Conservation (phyloP, 1,140 invertebrate species). For the Conus betulinus region DNA sequence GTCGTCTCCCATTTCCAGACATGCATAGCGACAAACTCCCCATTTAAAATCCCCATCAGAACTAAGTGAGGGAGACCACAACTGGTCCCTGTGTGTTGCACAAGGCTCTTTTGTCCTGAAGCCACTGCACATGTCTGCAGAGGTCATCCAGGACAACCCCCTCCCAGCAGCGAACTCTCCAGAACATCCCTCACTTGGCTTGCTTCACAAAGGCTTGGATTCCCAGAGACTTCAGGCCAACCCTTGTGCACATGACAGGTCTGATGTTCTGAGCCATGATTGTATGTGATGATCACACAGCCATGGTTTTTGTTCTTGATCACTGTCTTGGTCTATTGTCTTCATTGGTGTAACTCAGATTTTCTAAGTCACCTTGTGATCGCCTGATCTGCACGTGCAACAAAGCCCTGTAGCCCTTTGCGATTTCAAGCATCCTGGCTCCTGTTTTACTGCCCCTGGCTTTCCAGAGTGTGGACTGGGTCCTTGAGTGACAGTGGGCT, state of each 20-base stretch:
- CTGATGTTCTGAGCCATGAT: neutral
- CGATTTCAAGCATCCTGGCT: neutral
- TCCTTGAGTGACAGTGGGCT: no score
- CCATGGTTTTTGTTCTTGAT: neutral
- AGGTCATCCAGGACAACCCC: neutral
- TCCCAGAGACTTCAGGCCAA: neutral
- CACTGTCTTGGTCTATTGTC: neutral
- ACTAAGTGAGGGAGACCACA: neutral
- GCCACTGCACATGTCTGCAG: neutral
- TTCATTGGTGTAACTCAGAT: neutral
- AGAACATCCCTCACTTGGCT: neutral
- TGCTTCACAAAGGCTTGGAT: neutral
- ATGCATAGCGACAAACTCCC: neutral
- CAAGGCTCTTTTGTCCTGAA: neutral
- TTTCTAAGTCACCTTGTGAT: neutral
- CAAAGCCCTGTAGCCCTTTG: neutral
- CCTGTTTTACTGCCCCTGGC: neutral
- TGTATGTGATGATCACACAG: neutral
- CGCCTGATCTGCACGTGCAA: neutral
- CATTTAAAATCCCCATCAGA: neutral
- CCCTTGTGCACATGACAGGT: neutral
- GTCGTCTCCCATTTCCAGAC: neutral
- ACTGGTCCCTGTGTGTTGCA: neutral
- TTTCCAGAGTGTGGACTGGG: no score
- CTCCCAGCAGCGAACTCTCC: neutral